These are phyloP conservation scores for Criorhina ranunculi DNA, from an alignment of 2,888 invertebrate genomes.

Conservation along the genomic window DNA sequence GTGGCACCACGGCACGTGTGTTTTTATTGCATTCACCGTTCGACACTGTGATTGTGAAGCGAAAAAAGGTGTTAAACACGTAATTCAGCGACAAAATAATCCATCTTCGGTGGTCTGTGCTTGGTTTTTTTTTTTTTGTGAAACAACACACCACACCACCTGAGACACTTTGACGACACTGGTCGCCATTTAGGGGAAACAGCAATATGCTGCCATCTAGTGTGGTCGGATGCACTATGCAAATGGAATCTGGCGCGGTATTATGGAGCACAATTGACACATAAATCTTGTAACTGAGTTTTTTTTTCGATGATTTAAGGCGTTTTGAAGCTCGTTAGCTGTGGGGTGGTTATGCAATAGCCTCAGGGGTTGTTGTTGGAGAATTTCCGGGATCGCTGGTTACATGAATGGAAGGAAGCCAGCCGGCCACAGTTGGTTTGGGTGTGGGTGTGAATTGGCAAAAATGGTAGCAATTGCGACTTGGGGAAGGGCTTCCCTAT, in stretches of 20 bases:
- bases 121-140: too few species aligned
- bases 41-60: slow-evolving; percentile 22
- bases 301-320: slow-evolving; percentile 32
- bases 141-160: slow-evolving; percentile 32
- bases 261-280: slow-evolving; percentile 56
- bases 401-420: slow-evolving; percentile 4
- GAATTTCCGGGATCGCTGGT: slow-evolving; percentile 44
- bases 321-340: slow-evolving; percentile 26
- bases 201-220: slow-evolving; percentile 57
- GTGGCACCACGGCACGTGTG: slow-evolving; percentile 56
- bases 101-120: slow-evolving; percentile 33
- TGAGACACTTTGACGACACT: slow-evolving; percentile 71
- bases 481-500: slow-evolving; percentile 13
- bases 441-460: slow-evolving; percentile 26
- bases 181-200: slow-evolving; percentile 45
- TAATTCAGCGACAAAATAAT: slow-evolving; percentile 59
- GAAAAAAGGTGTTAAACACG: slow-evolving; percentile 71
- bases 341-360: slow-evolving; percentile 44
- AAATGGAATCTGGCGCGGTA: slow-evolving; percentile 36
- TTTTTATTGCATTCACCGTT: slow-evolving; percentile 52
- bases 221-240: slow-evolving; percentile 69
- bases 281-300: slow-evolving; percentile 60
- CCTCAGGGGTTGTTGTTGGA: slow-evolving; percentile 30
- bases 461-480: neutral
- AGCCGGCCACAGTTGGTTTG: too few species aligned